Percentiles rank a stretch among this genome's conserved stretches.
phyloP scores from a whole-genome alignment of 2,113 vertebrate species.

The Synchiropus splendidus region DNA sequence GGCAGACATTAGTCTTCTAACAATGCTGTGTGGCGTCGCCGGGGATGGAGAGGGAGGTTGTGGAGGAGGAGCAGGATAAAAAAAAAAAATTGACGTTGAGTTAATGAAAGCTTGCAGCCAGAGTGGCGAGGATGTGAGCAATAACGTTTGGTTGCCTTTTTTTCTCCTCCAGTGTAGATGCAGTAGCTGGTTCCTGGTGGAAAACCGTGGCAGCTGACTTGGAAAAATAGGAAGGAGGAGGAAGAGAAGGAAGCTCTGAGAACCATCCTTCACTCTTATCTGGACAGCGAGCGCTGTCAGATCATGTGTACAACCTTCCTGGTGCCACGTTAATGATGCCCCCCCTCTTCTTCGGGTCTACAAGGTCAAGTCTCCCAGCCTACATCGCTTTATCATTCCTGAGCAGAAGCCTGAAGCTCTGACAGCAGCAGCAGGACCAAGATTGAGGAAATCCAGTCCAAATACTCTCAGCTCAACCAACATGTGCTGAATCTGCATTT shows the following conservation, averaged over 20 bases:
- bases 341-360: constrained; percentile 23
- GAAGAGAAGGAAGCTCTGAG: constrained; percentile 17
- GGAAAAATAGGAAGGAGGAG: constrained; percentile 11
- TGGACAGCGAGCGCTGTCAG: constrained; percentile 41
- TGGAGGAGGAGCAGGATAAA: constrained; percentile 20
- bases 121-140: constrained; percentile 1
- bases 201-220: constrained; percentile 4
- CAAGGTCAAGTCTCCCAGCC: constrained; percentile 47
- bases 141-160: constrained; percentile 1
- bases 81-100: constrained; percentile 25
- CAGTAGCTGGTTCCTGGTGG: constrained; percentile 1
- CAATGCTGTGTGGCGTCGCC: constrained; percentile 23
- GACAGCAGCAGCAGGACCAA: constrained; percentile 9
- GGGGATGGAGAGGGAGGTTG: constrained; percentile 22
- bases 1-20: constrained; percentile 52
- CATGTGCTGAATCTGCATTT: constrained; percentile 30
- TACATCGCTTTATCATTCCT: constrained; percentile 35
- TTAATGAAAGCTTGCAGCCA: constrained; percentile 4
- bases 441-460: constrained; percentile 5
- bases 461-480: constrained; percentile 6
- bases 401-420: constrained; percentile 25
- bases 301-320: constrained; percentile 57
- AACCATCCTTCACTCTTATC: constrained; percentile 63
- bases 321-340: constrained; percentile 57
- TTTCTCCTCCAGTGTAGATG: constrained; percentile 1